Evolutionary conservation across 2,888 invertebrate genomes (phyloP).

Genomic region (Cenopis cana): DNA sequence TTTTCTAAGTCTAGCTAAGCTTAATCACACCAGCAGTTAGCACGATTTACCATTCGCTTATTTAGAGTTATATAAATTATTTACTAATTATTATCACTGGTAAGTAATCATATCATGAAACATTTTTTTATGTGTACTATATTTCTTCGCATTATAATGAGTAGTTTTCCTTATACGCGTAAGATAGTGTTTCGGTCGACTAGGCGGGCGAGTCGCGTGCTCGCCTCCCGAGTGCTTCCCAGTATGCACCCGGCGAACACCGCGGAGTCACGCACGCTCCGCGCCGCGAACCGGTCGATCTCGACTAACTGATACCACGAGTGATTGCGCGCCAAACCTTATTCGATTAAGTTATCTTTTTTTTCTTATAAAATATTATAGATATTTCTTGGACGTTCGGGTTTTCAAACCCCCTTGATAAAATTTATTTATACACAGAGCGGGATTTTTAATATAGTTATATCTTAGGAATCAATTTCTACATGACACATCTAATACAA

Average conservation of each 20-base stretch:
- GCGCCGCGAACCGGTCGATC: conserved; percentile 46
- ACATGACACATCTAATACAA: background rate
- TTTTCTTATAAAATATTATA: conserved; percentile 49
- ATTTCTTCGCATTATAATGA: background rate
- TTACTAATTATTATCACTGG: too few species aligned
- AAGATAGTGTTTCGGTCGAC: conserved; percentile 21
- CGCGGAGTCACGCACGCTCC: conserved; percentile 66
- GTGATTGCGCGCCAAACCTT: conserved; percentile 59
- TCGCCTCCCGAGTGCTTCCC: conserved; percentile 47
- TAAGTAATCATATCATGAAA: too few species aligned
- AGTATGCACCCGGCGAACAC: conserved; percentile 65
- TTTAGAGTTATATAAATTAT: too few species aligned
- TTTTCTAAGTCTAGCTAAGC: conserved; percentile 5
- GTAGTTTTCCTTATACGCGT: conserved; percentile 16
- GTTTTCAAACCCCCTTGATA: background rate
- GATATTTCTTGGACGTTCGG: background rate
- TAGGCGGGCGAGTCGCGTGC: conserved; percentile 38
- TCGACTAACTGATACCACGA: conserved; percentile 33
- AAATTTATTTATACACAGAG: background rate
- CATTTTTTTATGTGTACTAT: background rate
- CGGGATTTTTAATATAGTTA: background rate
- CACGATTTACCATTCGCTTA: background rate
- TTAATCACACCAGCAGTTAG: background rate
- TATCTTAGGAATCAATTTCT: background rate
- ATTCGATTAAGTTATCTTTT: conserved; percentile 47